Evolutionary conservation across 1,140 invertebrate genomes (phyloP), one percentile per base, ranked within the genome.

Genomic region (Notospermus geniculatus): DNA sequence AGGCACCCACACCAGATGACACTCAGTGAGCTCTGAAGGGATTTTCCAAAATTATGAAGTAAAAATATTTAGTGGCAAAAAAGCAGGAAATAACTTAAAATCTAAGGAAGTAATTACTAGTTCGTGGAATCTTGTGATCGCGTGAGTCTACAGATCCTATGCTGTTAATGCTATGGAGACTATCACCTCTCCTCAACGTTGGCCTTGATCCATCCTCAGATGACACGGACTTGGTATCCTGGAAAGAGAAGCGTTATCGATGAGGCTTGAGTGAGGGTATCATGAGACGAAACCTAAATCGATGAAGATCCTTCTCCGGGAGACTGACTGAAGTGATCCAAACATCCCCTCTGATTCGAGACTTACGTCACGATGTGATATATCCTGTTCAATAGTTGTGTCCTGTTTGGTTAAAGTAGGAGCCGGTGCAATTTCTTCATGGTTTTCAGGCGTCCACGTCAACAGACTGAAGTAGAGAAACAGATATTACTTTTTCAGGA

Each of bases 131-230:
- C 59, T 76, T 77, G 62, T 76, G 72, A 45, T 78, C 75, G 32
- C 71, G 64, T 1, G 76, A 74, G 30, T 79, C 77, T 59, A 68
- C 69, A 53, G 64, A 76, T 54, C 67, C 57, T 68, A 46, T 66
- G 79, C 67, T 78, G 65, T 66, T 82, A 67, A 79, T 80, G 83
- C 76, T 84, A 78, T 76, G 71, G 65, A 69, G 82, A 65, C 80
- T 88, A 74, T 71, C 86, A 17, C 84, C 85, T 62, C 87, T 84
- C 67, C 87, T 90, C 29, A 90, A 75, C 46, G 88, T 88, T 56
- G 15, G 69, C 80, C 27, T 17, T 46, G 64, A 56, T 13, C 58
- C 36, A 46, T 62, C 62, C 62, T 68, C 32, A 7, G 32, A 36
- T 36, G 32, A 36, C 32, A 36, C 32, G 15, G 32, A 36, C 32